Percentiles rank a stretch among this genome's conserved stretches.
Conservation (phyloP, 2,888 invertebrate genomes). For the Drosophila fulvimacula region DNA sequence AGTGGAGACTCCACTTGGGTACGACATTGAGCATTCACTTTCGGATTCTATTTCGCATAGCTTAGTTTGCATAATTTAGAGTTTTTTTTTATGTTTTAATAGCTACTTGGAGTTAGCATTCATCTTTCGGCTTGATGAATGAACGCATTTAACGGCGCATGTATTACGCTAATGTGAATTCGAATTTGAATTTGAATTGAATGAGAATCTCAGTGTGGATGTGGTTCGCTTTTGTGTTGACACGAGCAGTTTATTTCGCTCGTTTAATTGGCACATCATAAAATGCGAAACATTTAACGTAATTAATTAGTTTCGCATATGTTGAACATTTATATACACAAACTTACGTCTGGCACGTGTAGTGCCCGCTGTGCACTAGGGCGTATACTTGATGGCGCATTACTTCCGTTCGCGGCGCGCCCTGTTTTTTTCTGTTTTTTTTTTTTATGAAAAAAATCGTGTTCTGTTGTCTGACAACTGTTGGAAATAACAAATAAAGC, state of each 20-base stretch:
- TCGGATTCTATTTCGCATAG: constrained; percentile 15
- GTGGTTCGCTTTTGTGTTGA: constrained; percentile 12
- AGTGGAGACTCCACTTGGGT: background rate
- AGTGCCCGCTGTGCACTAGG: constrained; percentile 32
- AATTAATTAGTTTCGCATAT: constrained; percentile 59
- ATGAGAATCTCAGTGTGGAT: constrained; percentile 12
- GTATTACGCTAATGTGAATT: constrained; percentile 25
- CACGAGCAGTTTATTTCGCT: constrained; percentile 46
- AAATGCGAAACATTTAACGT: constrained; percentile 55
- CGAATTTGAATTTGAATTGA: background rate
- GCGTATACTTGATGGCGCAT: constrained; percentile 53
- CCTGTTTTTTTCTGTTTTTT: constrained; percentile 21
- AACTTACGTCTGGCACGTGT: constrained; percentile 53
- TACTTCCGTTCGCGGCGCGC: constrained; percentile 53
- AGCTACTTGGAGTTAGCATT: constrained; percentile 24
- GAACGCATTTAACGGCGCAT: constrained; percentile 33
- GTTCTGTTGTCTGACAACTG: constrained; percentile 12
- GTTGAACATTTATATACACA: constrained; percentile 6
- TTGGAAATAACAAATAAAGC: constrained; percentile 12
- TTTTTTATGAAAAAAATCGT: constrained; percentile 11
- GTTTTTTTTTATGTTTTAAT: constrained; percentile 21
- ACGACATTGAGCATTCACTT: constrained; percentile 24
- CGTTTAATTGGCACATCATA: constrained; percentile 70
- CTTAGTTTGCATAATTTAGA: constrained; percentile 13
- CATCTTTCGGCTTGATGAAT: constrained; percentile 26